Evolutionary conservation across 2,797 vertebrate genomes (phyloP).

Genomic region (Poecilia picta): DNA sequence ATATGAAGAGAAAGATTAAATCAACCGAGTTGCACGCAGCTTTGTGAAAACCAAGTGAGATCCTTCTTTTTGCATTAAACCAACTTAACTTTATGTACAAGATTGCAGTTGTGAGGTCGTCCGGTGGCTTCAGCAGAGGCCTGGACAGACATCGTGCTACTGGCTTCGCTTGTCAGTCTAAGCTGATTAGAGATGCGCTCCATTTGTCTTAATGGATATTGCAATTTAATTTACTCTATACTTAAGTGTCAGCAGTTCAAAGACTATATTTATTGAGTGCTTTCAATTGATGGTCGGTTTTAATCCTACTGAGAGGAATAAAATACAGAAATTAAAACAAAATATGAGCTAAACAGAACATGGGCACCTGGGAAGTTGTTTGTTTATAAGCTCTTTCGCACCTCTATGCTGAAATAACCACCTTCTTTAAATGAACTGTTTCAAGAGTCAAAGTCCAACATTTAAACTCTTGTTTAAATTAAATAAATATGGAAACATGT

Average conservation of each 20-base stretch:
- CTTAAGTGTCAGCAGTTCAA: neutral
- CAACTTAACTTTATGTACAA: neutral
- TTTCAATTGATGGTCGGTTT: neutral
- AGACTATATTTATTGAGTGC: conserved; percentile 1
- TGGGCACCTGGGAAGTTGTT: neutral
- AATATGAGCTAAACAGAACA: neutral
- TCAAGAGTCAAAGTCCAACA: neutral
- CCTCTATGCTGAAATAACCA: neutral
- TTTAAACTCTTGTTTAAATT: neutral
- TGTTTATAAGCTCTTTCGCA: neutral
- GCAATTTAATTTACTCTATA: neutral
- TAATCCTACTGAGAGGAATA: neutral
- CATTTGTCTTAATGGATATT: conserved; percentile 4
- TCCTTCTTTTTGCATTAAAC: neutral
- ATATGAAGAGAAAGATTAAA: neutral
- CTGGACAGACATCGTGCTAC: neutral
- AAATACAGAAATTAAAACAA: neutral
- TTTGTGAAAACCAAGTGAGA: neutral
- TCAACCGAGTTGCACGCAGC: neutral
- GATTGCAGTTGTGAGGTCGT: neutral
- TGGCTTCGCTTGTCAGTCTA: neutral
- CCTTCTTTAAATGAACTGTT: neutral
- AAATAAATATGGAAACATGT: neutral
- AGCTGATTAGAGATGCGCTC: conserved; percentile 2
- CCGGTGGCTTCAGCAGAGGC: neutral